Percentiles rank a stretch among this genome's conserved stretches.
Evolutionary conservation across 2,797 vertebrate species (phyloP).

Genomic region (Basileuterus tristriatus): DNA sequence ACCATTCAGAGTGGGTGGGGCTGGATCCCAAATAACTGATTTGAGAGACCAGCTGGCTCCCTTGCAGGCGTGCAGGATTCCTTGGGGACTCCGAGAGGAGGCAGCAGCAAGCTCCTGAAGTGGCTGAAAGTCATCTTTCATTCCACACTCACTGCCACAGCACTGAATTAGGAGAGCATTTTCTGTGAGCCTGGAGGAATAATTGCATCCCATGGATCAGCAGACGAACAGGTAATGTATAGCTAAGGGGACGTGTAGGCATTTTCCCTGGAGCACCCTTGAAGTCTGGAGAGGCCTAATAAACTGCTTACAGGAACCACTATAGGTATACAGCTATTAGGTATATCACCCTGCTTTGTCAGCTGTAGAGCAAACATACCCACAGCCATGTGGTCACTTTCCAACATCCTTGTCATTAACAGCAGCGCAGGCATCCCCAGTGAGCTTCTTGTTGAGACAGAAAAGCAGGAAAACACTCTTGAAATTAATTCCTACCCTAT

Average conservation of each 20-base stretch:
- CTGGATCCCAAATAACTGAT: not conserved
- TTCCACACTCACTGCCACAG: not conserved
- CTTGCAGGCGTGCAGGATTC: not conserved
- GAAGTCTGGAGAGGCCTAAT: not conserved
- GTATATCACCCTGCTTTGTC: not conserved
- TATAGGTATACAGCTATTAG: not conserved
- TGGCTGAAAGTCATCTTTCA: slow-evolving; percentile 2
- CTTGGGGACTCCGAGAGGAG: not conserved
- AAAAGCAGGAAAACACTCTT: not conserved
- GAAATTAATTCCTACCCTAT: not conserved
- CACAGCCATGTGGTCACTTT: not conserved
- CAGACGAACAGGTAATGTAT: not conserved
- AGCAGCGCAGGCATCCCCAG: not conserved
- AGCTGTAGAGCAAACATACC: not conserved
- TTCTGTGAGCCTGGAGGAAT: not conserved
- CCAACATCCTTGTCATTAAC: not conserved
- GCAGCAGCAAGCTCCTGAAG: not conserved
- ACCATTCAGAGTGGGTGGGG: not conserved
- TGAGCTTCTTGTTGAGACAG: not conserved
- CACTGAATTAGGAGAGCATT: not conserved
- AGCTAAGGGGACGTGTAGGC: not conserved
- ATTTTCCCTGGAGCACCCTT: not conserved
- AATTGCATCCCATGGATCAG: not conserved
- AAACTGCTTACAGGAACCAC: not conserved
- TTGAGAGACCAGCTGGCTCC: not conserved